Evolutionary conservation across 2,888 invertebrate genomes (phyloP).

Genomic region (Cantharis nigra): DNA sequence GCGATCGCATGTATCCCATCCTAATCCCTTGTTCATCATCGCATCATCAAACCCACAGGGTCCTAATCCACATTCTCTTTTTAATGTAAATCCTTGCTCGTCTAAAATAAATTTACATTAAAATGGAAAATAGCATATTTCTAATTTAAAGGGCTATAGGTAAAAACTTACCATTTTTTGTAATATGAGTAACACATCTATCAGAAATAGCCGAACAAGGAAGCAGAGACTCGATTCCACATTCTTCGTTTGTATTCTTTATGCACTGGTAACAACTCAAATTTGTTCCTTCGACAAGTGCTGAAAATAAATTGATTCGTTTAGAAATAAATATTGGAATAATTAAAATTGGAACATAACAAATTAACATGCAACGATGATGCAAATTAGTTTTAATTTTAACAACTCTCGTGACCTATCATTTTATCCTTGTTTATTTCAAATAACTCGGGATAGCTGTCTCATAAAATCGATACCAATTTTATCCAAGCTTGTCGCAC

Average conservation of each 20-base stretch:
- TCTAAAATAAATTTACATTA: constrained; percentile 43
- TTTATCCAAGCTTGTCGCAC: constrained; percentile 15
- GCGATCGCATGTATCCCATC: constrained; percentile 53
- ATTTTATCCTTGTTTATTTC: constrained; percentile 6
- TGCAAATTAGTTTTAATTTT: not conserved
- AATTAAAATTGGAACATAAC: not conserved
- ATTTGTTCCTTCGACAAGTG: constrained; percentile 38
- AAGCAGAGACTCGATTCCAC: constrained; percentile 46
- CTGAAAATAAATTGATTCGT: constrained; percentile 36
- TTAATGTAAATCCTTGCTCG: constrained; percentile 50
- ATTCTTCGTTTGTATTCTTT: constrained; percentile 48
- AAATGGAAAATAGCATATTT: not conserved
- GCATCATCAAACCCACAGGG: constrained; percentile 56
- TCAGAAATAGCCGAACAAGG: constrained; percentile 53
- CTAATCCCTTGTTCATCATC: constrained; percentile 50
- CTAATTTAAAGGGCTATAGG: too few species aligned
- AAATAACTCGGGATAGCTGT: constrained; percentile 8
- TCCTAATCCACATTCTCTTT: constrained; percentile 56
- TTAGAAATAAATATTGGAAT: not conserved
- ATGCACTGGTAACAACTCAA: constrained; percentile 56
- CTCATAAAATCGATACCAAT: constrained; percentile 21
- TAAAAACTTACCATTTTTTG: constrained; percentile 49
- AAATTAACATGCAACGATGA: not conserved
- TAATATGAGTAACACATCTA: constrained; percentile 55
- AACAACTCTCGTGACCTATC: constrained; percentile 3